Evolutionary conservation across 2,113 vertebrate genomes (phyloP).

Genomic region (Oncorhynchus clarkii): DNA sequence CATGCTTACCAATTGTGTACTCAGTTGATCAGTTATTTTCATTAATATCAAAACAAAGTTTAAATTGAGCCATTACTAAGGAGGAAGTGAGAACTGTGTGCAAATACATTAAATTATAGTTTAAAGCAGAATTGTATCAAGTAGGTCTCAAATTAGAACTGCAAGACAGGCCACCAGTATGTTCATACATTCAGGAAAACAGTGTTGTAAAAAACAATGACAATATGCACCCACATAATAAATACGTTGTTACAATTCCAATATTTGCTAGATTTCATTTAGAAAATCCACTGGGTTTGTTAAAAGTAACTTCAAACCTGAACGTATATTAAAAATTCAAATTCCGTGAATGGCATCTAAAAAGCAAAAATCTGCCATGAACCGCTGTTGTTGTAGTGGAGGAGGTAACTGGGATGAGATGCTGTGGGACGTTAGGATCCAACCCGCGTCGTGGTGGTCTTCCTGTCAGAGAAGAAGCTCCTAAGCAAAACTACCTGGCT

Average conservation of each 20-base stretch:
- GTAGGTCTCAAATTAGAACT: conserved; percentile 22
- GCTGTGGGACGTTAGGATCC: conserved; percentile 81
- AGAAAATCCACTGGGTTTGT: conserved; percentile 9
- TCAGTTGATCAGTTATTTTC: too few species aligned
- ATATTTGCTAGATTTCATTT: conserved; percentile 16
- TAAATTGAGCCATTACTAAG: not conserved
- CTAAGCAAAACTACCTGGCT: conserved; percentile 96
- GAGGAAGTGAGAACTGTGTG: conserved; percentile 1
- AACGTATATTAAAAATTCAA: conserved; percentile 11
- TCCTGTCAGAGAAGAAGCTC: conserved; percentile 98
- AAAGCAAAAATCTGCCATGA: conserved; percentile 13
- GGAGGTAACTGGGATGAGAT: conserved; percentile 7
- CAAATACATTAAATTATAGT: not conserved
- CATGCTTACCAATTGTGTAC: not conserved
- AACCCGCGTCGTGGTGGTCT: conserved; percentile 93
- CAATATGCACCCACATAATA: conserved; percentile 46
- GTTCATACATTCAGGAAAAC: conserved; percentile 40
- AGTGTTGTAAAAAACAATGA: conserved; percentile 52
- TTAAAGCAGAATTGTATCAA: conserved; percentile 7
- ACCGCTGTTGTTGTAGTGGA: conserved; percentile 1
- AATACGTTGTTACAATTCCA: conserved; percentile 53
- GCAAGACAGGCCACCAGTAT: conserved; percentile 22
- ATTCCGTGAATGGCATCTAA: conserved; percentile 11
- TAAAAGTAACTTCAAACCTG: conserved; percentile 20
- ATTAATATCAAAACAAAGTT: not conserved